These are phyloP conservation scores for Salminus brasiliensis DNA, from an alignment of 2,113 vertebrate genomes.

Conservation along the genomic window DNA sequence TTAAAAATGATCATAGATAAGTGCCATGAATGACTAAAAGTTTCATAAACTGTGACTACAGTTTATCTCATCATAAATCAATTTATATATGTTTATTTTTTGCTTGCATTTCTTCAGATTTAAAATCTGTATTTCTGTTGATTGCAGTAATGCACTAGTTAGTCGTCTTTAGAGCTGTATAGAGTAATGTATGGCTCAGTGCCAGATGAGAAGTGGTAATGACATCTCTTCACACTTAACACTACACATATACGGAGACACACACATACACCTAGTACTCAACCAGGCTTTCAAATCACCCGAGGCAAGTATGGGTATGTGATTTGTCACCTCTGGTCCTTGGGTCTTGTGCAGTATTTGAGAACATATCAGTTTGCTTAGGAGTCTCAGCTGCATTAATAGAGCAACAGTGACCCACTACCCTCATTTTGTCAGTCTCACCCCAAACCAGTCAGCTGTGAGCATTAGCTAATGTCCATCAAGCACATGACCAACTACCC, in stretches of 20 bases:
- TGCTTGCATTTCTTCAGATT: no score
- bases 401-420: background rate
- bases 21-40: no score
- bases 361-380: background rate
- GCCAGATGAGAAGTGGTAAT: no score
- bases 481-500: background rate
- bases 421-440: slow-evolving; percentile 7
- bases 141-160: background rate
- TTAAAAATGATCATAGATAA: no score
- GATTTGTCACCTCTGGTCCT: background rate
- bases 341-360: background rate
- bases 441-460: background rate
- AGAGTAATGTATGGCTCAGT: background rate
- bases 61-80: no score
- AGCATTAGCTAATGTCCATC: background rate
- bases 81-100: no score
- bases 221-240: no score
- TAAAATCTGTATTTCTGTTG: background rate
- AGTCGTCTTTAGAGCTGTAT: background rate
- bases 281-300: background rate
- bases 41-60: no score
- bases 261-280: background rate
- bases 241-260: slow-evolving; percentile 14
- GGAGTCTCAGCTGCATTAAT: background rate
- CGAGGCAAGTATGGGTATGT: no score